Evolutionary conservation across 2,888 invertebrate species (phyloP).

Genomic region (Sinohyriopsis cumingii): DNA sequence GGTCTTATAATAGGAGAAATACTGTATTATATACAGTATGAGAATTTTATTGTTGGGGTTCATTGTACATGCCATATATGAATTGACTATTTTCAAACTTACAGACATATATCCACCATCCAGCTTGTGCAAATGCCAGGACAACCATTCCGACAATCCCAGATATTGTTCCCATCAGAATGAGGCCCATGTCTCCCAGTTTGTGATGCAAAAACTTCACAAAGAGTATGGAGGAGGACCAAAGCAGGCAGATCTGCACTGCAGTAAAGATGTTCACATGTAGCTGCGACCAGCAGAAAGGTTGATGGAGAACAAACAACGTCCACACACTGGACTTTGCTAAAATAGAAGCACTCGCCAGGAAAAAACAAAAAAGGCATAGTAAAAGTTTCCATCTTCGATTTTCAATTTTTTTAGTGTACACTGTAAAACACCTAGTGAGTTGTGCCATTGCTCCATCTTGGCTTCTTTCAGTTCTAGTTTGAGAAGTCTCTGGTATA

Average conservation of each 20-base stretch:
- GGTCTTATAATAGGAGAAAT: too few relatives aligned
- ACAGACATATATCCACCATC: conserved; percentile 20
- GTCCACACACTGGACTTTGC: conserved; percentile 21
- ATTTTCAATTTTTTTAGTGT: too few relatives aligned
- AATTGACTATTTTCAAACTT: neutral
- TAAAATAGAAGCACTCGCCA: conserved; percentile 30
- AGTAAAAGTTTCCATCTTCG: too few relatives aligned
- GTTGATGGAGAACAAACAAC: conserved; percentile 6
- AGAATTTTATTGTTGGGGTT: too few relatives aligned
- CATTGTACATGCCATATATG: too few relatives aligned
- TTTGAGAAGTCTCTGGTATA: too few relatives aligned
- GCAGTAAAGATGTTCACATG: conserved; percentile 13
- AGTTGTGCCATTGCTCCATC: too few relatives aligned
- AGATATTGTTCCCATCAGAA: conserved; percentile 23
- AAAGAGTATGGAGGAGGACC: conserved; percentile 18
- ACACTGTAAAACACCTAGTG: too few relatives aligned
- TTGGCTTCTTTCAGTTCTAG: too few relatives aligned
- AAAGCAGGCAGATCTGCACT: conserved; percentile 17
- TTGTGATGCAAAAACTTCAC: conserved; percentile 16
- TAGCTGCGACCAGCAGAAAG: conserved; percentile 29
- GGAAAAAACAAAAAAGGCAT: conserved; percentile 10
- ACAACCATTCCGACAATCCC: conserved; percentile 13
- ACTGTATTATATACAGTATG: too few relatives aligned
- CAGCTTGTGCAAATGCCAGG: conserved; percentile 18
- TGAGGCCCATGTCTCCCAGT: conserved; percentile 22